phyloP scores from a whole-genome alignment of 2,797 vertebrate species.

The Macrochelys suwanniensis region DNA sequence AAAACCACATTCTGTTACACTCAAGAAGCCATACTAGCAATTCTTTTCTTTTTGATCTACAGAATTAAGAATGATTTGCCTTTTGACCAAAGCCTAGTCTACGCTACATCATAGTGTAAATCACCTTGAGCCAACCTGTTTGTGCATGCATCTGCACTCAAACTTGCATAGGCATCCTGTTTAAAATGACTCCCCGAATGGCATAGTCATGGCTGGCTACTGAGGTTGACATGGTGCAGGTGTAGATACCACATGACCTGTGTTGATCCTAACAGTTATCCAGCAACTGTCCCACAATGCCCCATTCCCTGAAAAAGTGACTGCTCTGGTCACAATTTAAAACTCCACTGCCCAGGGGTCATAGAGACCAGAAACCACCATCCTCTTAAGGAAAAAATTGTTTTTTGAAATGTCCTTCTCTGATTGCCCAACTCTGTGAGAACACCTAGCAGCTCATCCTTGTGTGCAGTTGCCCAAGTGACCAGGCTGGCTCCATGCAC shows the following conservation, averaged over 20 bases:
- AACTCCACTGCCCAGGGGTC: neutral
- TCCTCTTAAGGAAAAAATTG: neutral
- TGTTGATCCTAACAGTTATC: neutral
- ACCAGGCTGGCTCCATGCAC: neutral
- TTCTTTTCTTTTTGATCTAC: neutral
- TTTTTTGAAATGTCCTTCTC: neutral
- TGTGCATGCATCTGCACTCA: neutral
- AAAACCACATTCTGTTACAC: neutral
- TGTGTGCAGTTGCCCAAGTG: neutral
- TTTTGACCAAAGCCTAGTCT: neutral
- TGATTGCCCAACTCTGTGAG: neutral
- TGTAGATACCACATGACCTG: neutral
- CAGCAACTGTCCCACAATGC: neutral
- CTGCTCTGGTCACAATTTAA: neutral
- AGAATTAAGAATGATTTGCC: neutral
- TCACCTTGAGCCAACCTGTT: neutral
- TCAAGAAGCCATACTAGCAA: neutral
- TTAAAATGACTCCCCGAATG: neutral
- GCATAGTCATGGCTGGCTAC: neutral
- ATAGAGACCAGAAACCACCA: neutral
- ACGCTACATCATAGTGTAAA: neutral
- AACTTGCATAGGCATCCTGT: neutral
- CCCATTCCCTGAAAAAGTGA: neutral
- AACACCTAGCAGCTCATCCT: neutral
- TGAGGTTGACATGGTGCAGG: neutral